Evolutionary conservation across 1,140 invertebrate species (phyloP), one percentile per base, ranked within the genome.

Genomic region (Drosophila auraria): DNA sequence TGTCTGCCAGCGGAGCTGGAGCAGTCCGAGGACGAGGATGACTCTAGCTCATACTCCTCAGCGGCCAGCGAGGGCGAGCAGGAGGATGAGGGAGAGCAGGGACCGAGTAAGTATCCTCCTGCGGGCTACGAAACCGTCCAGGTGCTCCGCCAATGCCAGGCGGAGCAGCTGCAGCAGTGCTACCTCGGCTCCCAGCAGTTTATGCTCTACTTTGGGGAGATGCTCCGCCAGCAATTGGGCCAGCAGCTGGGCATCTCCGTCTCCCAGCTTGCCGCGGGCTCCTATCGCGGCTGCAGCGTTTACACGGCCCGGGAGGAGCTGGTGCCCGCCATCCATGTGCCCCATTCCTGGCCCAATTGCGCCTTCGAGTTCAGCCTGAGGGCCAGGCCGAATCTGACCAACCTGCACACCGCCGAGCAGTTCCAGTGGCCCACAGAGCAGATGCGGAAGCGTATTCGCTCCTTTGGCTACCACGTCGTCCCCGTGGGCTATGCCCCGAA

Each of bases 391-490:
- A 91, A 93, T 30, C 93, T 94, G 17, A 92, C 93, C 60, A 95
- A 95, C 82, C 93, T 94, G 5, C 93, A 94, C 45, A 94, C 93
- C 0, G 94, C 94, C 15, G 94, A 94, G 58, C 92, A 90, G 42
- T 95, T 95, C 64, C 94, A 94, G 65, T 97, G 96, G 96, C 96
- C 96, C 0, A 94, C 94, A 0, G 93, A 93, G 25, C 92, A 94
- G 14, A 95, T 96, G 93, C 93, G 96, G 0, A 93, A 94, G 9
- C 96, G 95, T 71, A 94, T 96, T 5, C 94, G 94, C n/a, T 94
- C 94, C 9, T 94, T 95, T 50, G 96, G 95, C 8, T 97, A 95
- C 70, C 94, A 96, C 71, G 87, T 96, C 3, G 93, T 96, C 1
- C 96, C 96, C 0, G 93, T 96, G 65, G 95, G 95, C 25, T 96